Evolutionary conservation across 1,140 invertebrate species (phyloP), one percentile per base, ranked within the genome.

Genomic region (Drosophila busckii): DNA sequence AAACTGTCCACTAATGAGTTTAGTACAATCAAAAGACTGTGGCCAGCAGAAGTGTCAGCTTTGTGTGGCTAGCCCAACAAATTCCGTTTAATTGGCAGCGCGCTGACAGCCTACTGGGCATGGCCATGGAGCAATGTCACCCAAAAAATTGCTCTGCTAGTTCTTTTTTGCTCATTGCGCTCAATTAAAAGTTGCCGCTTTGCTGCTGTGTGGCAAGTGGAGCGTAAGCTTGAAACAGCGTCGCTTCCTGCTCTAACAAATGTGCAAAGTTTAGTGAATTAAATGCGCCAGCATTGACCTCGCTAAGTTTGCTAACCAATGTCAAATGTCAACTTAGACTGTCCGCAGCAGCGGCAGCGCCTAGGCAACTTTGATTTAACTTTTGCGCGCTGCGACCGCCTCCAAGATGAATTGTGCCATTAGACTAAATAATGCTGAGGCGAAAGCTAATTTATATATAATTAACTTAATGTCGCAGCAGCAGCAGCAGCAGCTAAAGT

Each of bases 71-170:
- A n/a, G n/a, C n/a, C n/a, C n/a, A n/a, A n/a, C n/a, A 66, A 80
- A 80, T 69, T 64, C 68, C 75, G 82, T 82, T 80, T 82, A 80
- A 80, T 80, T 80, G 69, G 54, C 68, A 75, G 68, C 53, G 34
- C 38, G 37, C 15, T 80, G 62, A 48, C 71, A 67, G 37, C 23
- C 28, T 13, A n/a, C 4, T 13, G 4, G 23, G 8, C 20, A 4
- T 23, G 16, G 13, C 5, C 19, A 8, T 7, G 20, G 28, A 38
- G 29, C 9, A 17, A 42, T 38, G 42, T 19, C 2, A 26, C 41
- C 61, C 40, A 38, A 4, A 32, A 44, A 49, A 25, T 31, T 19
- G n/a, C 6, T 19, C 23, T 15, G 7, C 29, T 4, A 6, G 29
- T 34, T 40, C 6, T 4, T 15, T 16, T 9, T 40, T 35, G 15